Evolutionary conservation across 2,113 vertebrate genomes (phyloP), one percentile per base, ranked within the genome.

Genomic region (Dendropsophus ebraccatus): DNA sequence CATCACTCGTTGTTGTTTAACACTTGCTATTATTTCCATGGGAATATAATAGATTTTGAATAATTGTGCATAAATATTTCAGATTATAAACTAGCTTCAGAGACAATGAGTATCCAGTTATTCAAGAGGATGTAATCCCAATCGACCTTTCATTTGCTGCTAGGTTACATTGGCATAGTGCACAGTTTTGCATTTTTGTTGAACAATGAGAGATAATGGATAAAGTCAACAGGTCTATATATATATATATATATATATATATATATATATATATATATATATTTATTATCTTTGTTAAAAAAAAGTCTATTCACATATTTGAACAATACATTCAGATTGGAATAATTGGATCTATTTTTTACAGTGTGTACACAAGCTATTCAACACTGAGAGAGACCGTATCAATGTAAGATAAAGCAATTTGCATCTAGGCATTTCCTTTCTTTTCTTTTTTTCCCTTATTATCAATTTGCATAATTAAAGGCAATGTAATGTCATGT

Each of bases 1-100:
- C 87, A 89, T 88, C 77, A 41, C 62, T 77, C 37, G 87, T 50
- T 90, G 54, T 67, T 88, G 45, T 25, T 79, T 35, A 54, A 47
- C 0, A 8, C 0, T 74, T 87, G 62, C 28, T 74, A 52, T 17
- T 90, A 77, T 88, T 89, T 83, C 77, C 84, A 69, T 10, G 74
- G 67, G 80, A 89, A 83, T 83, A n/a, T 76, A 35, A 82, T 50
- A 87, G 58, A 87, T 87, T 65, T 35, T 88, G 47, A 88, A 81
- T 70, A 85, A 84, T 58, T 82, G 56, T 30, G 72, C 76, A 88
- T 84, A 88, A 50, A 87, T 28, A 73, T 11, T 82, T 82, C 69
- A 73, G 30, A 56, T 50, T 74, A 56, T 84, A 84, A 72, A 84
- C 47, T 84, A 58, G 28, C 49, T 83, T 72, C 21, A 52, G 30